phyloP scores from a whole-genome alignment of 2,113 vertebrate species.

The Oophaga pumilio region DNA sequence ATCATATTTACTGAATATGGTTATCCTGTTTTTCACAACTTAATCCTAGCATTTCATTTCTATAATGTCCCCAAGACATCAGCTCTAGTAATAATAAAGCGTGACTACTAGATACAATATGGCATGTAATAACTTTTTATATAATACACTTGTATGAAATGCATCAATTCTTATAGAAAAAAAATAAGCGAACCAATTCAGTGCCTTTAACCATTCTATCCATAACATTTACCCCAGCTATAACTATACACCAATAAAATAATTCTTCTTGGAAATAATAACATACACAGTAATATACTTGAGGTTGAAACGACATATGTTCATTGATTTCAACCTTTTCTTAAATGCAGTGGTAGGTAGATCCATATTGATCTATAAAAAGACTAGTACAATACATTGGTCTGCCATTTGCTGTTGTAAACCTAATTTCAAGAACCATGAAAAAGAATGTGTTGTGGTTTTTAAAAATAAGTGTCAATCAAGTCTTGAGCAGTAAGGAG shows the following conservation, averaged over 20 bases:
- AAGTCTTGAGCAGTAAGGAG: neutral
- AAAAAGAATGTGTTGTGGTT: neutral
- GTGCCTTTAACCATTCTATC: neutral
- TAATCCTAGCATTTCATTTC: too few relatives aligned
- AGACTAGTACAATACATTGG: neutral
- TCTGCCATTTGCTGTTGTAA: neutral
- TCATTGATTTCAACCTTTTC: constrained; percentile 52
- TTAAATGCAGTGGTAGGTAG: constrained; percentile 27
- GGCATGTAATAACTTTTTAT: neutral
- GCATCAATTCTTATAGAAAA: neutral
- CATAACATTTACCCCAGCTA: neutral
- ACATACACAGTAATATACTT: constrained; percentile 31
- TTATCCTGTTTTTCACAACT: too few relatives aligned
- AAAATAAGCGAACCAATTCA: neutral
- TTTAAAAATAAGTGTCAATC: neutral
- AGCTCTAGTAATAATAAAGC: too few relatives aligned
- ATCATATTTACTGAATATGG: too few relatives aligned
- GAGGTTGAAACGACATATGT: constrained; percentile 43
- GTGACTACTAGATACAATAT: too few relatives aligned
- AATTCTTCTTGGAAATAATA: constrained; percentile 6
- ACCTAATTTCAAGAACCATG: neutral
- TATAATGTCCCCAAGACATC: too few relatives aligned
- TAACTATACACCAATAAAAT: neutral
- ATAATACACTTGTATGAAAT: neutral
- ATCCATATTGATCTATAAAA: constrained; percentile 14